phyloP scores from a whole-genome alignment of 2,113 vertebrate genomes.

The Pachycephala philippinensis region DNA sequence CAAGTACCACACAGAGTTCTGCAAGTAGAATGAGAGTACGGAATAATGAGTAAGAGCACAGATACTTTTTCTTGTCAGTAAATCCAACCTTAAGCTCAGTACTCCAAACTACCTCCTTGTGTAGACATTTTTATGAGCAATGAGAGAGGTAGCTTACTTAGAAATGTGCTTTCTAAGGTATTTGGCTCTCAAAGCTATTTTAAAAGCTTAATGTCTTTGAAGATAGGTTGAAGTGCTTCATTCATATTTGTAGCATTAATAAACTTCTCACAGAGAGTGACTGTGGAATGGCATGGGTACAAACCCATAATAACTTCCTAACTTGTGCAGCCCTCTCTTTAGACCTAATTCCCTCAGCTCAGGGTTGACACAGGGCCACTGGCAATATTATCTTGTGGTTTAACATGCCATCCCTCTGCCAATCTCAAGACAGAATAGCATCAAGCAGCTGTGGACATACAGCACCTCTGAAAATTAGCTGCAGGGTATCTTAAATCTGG shows the following conservation, averaged over 20 bases:
- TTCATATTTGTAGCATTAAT: background rate
- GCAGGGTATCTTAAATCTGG: background rate
- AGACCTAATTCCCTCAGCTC: background rate
- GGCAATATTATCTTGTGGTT: background rate
- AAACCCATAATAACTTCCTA: background rate
- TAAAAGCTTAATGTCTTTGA: constrained; percentile 15
- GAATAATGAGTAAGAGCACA: background rate
- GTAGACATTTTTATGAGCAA: background rate
- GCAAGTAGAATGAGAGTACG: background rate
- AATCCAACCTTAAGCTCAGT: background rate
- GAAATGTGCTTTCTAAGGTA: constrained; percentile 14
- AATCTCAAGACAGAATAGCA: background rate
- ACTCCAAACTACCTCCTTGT: background rate
- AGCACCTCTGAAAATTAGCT: constrained; percentile 16
- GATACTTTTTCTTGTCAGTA: background rate
- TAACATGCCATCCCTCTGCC: background rate
- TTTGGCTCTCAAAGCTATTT: background rate
- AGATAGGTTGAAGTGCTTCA: background rate
- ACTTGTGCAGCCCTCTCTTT: background rate
- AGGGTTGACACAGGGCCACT: background rate
- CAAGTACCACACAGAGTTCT: background rate
- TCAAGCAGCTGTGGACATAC: constrained; percentile 10
- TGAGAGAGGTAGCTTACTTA: background rate
- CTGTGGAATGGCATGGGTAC: background rate
- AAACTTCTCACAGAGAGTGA: background rate